Evolutionary conservation across 2,888 invertebrate species (phyloP).

Genomic region (Lapara coniferarum): DNA sequence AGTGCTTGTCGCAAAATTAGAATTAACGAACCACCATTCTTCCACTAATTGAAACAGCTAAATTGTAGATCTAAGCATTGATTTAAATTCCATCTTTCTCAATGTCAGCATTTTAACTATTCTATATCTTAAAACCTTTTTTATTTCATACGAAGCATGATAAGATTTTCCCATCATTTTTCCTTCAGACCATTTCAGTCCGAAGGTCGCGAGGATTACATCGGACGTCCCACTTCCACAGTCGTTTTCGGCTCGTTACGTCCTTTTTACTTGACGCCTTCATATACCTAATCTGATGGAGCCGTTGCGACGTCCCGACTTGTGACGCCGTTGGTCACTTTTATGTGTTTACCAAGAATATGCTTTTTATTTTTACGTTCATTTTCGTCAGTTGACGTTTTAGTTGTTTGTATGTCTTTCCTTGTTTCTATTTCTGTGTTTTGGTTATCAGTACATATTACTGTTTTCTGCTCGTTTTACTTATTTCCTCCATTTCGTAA

Average conservation of each 20-base stretch:
- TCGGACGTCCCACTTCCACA: conserved; percentile 9
- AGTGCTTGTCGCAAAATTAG: too few relatives aligned
- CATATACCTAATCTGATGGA: conserved; percentile 22
- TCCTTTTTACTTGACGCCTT: conserved; percentile 16
- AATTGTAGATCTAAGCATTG: too few relatives aligned
- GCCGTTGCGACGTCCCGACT: conserved; percentile 9
- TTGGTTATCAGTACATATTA: too few relatives aligned
- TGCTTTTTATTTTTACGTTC: neutral
- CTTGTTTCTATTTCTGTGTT: too few relatives aligned
- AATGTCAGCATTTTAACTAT: neutral
- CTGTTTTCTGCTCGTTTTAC: too few relatives aligned
- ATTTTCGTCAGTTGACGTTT: neutral
- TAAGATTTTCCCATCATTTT: neutral
- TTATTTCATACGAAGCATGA: neutral
- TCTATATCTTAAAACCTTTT: neutral
- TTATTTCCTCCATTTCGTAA: too few relatives aligned
- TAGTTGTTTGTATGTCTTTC: neutral
- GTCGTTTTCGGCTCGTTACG: conserved; percentile 26
- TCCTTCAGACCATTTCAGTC: conserved; percentile 8
- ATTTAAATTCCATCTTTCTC: neutral
- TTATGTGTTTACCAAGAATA: neutral
- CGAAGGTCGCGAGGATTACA: conserved; percentile 14
- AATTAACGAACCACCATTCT: too few relatives aligned
- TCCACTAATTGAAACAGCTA: too few relatives aligned
- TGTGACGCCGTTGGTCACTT: conserved; percentile 13